Base-by-base conservation (phyloP, 2,113 vertebrate species). In the Sterna hirundo region DNA sequence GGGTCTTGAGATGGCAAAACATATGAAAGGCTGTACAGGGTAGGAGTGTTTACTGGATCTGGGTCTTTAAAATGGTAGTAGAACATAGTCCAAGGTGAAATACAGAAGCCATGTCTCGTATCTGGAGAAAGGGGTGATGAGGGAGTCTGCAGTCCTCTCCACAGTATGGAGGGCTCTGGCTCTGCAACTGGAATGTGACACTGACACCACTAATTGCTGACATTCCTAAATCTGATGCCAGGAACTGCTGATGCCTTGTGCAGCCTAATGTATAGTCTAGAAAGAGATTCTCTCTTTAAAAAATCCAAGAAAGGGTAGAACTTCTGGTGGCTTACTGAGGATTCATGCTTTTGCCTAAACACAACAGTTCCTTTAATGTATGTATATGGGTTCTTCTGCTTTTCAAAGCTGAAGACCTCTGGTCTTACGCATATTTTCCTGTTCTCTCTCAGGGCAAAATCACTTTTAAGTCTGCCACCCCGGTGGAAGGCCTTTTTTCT, bases 81-180 rank as follows among this genome's bases (percentile, higher is more conserved):
- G 42, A 75, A 58, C 19, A 26, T 6, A 82, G 21, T 75, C 25
- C 21, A 44, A 69, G 34, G 16, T 60, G 36, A 86, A 78, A 75
- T 30, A 55, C 2, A 46, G 78, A 66, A 88, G 15, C 15, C 10
- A 6, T 38, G 21, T 47, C 38, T 38, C 40, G 47, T 23, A 74
- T 34, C 21, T 34, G 46, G 25, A 51, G 55, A 38, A 86, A 52
- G 15, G 25, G 6, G 15, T 52, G 17, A 13, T 74, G 40, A 36
- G 12, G 29, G 22, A 46, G 7, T 19, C 8, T 52, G 10, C 6
- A 1, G 3, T 30, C 10, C 4, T 34, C 20, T 51, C 2, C 26
- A 40, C 25, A 19, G 13, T 32, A 8, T 57, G 68, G 16, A 46
- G 20, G 15, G 10, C 25, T 75, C 42, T 36, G 46, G 32, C 54